A percentile compares a stretch with the other conserved stretches of the same genome.
Evolutionary conservation across 2,888 invertebrate genomes (phyloP).

Genomic region (Gerosis bhagava): DNA sequence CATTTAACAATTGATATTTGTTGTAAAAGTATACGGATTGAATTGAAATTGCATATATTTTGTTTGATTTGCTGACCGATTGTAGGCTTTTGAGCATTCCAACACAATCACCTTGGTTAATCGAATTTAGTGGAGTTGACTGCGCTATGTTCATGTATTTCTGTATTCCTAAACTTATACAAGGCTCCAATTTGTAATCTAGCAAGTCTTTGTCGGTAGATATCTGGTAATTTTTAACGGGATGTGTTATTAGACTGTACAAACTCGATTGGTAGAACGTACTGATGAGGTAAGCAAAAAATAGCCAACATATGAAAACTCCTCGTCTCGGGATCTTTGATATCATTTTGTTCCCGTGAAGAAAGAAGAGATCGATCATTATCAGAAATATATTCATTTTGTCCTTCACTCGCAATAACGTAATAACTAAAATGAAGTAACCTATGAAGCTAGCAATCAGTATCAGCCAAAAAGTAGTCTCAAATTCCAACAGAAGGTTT

Average conservation of each 20-base stretch:
- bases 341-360: constrained; percentile 37
- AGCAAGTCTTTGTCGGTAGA: constrained; percentile 38
- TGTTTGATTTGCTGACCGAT: constrained; percentile 41
- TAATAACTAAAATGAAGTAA: constrained; percentile 38
- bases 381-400: constrained; percentile 39
- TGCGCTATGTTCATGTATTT: constrained; percentile 18
- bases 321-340: constrained; percentile 31
- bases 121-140: constrained; percentile 9
- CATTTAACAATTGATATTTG: constrained; percentile 40
- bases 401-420: constrained; percentile 37
- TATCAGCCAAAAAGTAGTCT: constrained; percentile 42
- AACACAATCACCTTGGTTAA: constrained; percentile 30
- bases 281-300: constrained; percentile 49
- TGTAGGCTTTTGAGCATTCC: constrained; percentile 41
- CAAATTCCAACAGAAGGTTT: constrained; percentile 47
- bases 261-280: constrained; percentile 48
- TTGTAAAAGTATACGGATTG: constrained; percentile 44
- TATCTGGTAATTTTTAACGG: constrained; percentile 46
- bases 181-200: constrained; percentile 43
- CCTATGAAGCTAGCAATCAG: constrained; percentile 37
- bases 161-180: constrained; percentile 40
- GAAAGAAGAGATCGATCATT: constrained; percentile 44
- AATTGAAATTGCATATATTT: constrained; percentile 44
- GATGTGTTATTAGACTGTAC: constrained; percentile 46
- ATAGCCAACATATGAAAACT: constrained; percentile 47